A percentile compares a stretch with the other conserved stretches of the same genome.
Conservation (phyloP, 2,888 invertebrate genomes). For the Lissocephala sabroskyi region DNA sequence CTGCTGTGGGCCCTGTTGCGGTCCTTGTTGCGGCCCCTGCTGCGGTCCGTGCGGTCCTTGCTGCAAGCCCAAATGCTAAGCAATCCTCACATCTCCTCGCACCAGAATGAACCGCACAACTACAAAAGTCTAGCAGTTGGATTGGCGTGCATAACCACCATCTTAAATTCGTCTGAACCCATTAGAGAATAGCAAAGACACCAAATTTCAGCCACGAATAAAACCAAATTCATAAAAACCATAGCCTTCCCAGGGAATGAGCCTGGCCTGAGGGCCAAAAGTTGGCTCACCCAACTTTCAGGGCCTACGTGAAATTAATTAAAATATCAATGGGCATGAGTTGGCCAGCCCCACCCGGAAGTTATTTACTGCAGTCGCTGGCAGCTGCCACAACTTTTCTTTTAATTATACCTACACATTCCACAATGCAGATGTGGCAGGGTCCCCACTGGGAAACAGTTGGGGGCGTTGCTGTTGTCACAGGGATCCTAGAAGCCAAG, state of each 20-base stretch:
- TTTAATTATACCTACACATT: conserved; percentile 57
- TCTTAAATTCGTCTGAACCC: conserved; percentile 25
- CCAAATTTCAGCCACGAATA: no score
- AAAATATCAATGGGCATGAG: conserved; percentile 47
- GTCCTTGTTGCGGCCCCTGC: conserved; percentile 22
- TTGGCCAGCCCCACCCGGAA: conserved; percentile 26
- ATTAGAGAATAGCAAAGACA: conserved; percentile 34
- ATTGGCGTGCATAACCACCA: conserved; percentile 10
- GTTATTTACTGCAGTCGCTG: conserved; percentile 48
- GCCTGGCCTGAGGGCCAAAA: conserved; percentile 34
- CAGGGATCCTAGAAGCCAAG: neutral
- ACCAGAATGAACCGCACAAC: no score
- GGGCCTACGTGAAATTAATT: conserved; percentile 44
- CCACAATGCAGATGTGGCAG: conserved; percentile 35
- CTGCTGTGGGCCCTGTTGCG: conserved; percentile 13
- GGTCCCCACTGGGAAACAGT: no score
- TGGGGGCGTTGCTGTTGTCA: conserved; percentile 14
- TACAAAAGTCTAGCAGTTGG: no score
- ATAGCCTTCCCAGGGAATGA: no score
- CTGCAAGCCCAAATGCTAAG: conserved; percentile 14
- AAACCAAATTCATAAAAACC: no score
- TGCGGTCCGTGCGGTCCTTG: neutral
- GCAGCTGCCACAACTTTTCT: conserved; percentile 47
- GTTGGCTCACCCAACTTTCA: conserved; percentile 49
- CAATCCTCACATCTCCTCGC: neutral